Evolutionary conservation across 2,113 vertebrate species (phyloP).

Genomic region (Laticauda colubrina): DNA sequence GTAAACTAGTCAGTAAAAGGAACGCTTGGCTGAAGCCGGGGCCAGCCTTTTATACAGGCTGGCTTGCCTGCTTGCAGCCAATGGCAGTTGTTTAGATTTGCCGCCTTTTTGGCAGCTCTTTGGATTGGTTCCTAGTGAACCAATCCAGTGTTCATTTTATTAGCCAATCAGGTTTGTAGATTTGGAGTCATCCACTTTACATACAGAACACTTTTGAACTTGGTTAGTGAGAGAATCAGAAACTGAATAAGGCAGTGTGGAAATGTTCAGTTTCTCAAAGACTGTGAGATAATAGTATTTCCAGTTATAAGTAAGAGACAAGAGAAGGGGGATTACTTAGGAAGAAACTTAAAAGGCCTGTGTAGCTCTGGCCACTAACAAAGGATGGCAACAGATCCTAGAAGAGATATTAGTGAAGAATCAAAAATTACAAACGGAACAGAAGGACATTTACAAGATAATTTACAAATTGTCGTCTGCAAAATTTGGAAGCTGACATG

Average conservation of each 20-base stretch:
- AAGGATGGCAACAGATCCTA: neutral
- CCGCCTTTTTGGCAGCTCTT: too few relatives aligned
- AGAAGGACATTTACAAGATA: neutral
- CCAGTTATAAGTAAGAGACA: neutral
- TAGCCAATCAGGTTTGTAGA: too few relatives aligned
- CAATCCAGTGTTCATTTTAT: too few relatives aligned
- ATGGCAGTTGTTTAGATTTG: too few relatives aligned
- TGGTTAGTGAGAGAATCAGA: neutral
- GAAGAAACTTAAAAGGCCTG: neutral
- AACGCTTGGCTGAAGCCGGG: too few relatives aligned
- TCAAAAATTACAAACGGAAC: neutral
- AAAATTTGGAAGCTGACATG: neutral
- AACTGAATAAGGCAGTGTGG: neutral
- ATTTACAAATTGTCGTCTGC: neutral
- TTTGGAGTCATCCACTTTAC: too few relatives aligned
- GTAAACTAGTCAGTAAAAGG: too few relatives aligned
- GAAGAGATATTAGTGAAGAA: neutral
- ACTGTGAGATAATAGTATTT: neutral
- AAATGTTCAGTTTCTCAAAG: neutral
- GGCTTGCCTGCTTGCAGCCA: too few relatives aligned
- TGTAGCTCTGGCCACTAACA: neutral
- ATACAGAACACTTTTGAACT: neutral
- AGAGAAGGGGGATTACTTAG: neutral
- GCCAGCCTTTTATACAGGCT: too few relatives aligned
- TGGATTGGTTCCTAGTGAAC: too few relatives aligned